Evolutionary conservation across 2,113 vertebrate genomes (phyloP).

Genomic region (Alligator mississippiensis): DNA sequence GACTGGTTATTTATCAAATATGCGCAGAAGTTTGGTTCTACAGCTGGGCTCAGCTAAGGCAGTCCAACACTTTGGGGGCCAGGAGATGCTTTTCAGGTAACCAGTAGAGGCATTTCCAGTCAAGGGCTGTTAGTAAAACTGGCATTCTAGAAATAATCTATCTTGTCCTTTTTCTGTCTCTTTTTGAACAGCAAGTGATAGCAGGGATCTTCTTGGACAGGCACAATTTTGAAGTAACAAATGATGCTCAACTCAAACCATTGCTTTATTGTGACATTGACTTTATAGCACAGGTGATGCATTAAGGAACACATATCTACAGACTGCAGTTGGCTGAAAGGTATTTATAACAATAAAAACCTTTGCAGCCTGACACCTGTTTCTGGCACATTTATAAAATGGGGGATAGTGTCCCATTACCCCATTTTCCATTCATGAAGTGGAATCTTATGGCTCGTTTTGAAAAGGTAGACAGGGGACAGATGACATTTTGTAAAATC

Average conservation of each 20-base stretch:
- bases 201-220: background rate
- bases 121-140: background rate
- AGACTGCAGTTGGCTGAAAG: conserved; percentile 4
- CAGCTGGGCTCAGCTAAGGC: background rate
- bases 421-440: background rate
- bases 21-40: conserved; percentile 15
- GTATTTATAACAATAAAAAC: conserved; percentile 3
- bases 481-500: background rate
- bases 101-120: conserved; percentile 6
- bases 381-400: background rate
- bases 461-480: background rate
- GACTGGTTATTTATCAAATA: conserved; percentile 61
- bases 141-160: conserved; percentile 20
- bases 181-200: conserved; percentile 20
- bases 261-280: background rate
- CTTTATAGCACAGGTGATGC: background rate
- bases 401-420: background rate
- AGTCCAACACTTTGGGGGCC: conserved; percentile 8
- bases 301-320: fast-evolving
- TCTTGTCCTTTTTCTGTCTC: background rate
- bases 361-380: background rate
- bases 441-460: background rate
- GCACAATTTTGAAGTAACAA: background rate
- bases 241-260: background rate
- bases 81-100: conserved; percentile 23